phyloP scores from a whole-genome alignment of 2,888 invertebrate genomes.

The Helobdella robusta region DNA sequence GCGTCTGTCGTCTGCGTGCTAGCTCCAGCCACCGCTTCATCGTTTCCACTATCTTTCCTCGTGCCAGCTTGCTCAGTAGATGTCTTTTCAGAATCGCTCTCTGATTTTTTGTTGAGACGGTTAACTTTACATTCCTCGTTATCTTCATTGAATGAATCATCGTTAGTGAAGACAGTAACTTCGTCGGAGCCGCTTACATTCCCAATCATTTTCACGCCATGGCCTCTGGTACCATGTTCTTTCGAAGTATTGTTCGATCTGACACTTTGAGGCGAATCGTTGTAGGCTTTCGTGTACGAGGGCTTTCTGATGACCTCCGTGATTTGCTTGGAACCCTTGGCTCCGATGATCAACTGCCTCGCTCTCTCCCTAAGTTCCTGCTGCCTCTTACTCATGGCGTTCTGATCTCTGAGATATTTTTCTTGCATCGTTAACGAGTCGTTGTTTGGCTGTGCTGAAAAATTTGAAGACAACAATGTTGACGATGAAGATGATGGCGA shows the following conservation, averaged over 20 bases:
- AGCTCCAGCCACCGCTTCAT: background rate
- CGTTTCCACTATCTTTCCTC: background rate
- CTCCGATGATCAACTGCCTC: conserved; percentile 76
- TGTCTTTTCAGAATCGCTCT: too few relatives aligned
- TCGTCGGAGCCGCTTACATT: background rate
- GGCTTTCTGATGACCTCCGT: conserved; percentile 27
- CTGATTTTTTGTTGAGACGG: background rate
- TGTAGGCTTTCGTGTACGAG: conserved; percentile 11
- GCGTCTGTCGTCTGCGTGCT: background rate
- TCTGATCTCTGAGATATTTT: conserved; percentile 71
- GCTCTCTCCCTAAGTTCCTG: conserved; percentile 76
- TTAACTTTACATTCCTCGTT: too few relatives aligned
- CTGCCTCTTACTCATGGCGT: conserved; percentile 71
- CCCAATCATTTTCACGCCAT: too few relatives aligned
- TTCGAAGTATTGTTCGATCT: background rate
- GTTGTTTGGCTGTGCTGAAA: background rate
- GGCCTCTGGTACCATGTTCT: too few relatives aligned
- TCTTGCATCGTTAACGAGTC: conserved; percentile 60
- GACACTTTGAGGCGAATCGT: background rate
- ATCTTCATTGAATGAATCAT: background rate
- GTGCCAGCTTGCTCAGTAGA: too few relatives aligned
- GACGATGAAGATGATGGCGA: too few relatives aligned
- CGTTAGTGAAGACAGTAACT: background rate
- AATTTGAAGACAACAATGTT: background rate
- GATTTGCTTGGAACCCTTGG: conserved; percentile 45